Base-by-base conservation (phyloP, 2,113 vertebrate genomes). In the Antennarius striatus region DNA sequence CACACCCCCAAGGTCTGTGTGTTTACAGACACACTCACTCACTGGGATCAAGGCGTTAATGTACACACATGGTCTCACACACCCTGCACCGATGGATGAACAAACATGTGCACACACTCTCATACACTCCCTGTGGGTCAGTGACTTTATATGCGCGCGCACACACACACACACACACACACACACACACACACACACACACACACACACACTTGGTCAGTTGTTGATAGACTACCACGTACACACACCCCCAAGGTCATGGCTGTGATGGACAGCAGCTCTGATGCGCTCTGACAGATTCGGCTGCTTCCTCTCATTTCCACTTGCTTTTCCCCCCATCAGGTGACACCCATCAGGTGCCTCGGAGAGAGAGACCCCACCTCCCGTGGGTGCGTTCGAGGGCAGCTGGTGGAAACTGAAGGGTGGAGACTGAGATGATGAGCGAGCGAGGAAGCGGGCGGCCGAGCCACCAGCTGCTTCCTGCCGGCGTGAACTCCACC, bases 231-330 rank as follows among this genome's bases (percentile, higher is more conserved):
- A 71, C 66, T 61, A 61, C 43, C 49, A 74, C 84, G 57, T 47
- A 71, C 80, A 82, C 62, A 81, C 79, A 14, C 87, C 90, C 92
- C 84, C 84, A 80, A 92, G 91, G 90, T 92, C 81, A 84, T 71
- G 28, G n/a, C 14, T 5, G 65, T 93, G 93, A 93, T 84, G 80
- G 63, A 90, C 68, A 86, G 88, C 75, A 17, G 12, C 22, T 71
- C 81, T 94, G 91, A 95, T 94, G 87, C 47, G 48, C 75, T 81
- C 84, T 94, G 94, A 94, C 94, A 95, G 92, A 73, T 65, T 87
- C 88, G 90, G 90, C 92, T 93, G 91, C 89, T 91, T 91, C 91
- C 91, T 91, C 92, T 93, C 92, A 93, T 91, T 93, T 92, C 88
- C 88, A 89, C 71, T 82, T 92, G 90, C 89, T 80, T 85, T 83